Base-by-base conservation (phyloP, 2,797 vertebrate species). In the Phalloptychus januarius region DNA sequence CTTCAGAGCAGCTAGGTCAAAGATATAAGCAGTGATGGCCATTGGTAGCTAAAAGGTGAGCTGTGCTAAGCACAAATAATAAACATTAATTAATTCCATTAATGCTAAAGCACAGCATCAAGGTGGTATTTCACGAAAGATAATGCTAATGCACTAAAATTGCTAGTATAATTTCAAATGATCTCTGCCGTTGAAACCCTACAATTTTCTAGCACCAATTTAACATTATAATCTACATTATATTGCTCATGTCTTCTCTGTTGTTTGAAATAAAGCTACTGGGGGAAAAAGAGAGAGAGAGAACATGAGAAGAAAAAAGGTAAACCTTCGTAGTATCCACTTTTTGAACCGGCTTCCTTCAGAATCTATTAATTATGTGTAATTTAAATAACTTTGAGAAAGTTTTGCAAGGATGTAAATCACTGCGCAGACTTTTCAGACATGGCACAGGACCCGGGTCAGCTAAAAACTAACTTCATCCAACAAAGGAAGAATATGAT, bases 401-500 rank as follows among this genome's bases (percentile, higher is more conserved):
- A 7, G 18, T 10, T 38, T 38, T 38, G 33, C 31, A 38, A 79
- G 54, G 8, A 71, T 79, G 74, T 12, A n/a, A n/a, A n/a, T 76
- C 13, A 46, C 76, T 58, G 28, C 54, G 13, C n/a, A 44, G 4
- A 7, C 31, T 28, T 75, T 77, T 45, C 31, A 83, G 10, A 42
- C 15, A 33, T 52, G 4, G 25, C 1, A 33, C 42, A 72, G 54
- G 31, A 25, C 4, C 25, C 0, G 4, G 72, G 77, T 70, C 56
- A 77, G 73, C 54, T 7, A 42, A 31, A 75, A 67, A 40, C 2
- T 25, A 42, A 69, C 11, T 67, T 67, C 38, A 61, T 0, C 23
- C 61, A 46, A 28, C 48, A 54, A 77, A 67, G 31, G 15, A 77
- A 67, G 75, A 61, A 25, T 12, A 12, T 54, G 52, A 54, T 25